Base-by-base conservation (phyloP, 2,113 vertebrate genomes). In the Brachypodius melanocephalos region DNA sequence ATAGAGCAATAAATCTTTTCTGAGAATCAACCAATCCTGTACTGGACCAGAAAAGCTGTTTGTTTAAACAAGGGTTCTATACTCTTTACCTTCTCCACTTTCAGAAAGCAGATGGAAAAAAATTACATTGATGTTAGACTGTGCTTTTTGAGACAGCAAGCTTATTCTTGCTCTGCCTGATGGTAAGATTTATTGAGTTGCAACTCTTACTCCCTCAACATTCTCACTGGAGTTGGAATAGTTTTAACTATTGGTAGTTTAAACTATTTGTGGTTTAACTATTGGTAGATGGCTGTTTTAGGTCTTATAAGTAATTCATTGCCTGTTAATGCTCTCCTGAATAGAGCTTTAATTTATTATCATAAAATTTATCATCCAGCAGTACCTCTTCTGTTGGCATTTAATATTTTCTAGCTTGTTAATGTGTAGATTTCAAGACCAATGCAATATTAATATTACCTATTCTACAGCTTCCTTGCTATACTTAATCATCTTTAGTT, bases 401-500 rank as follows among this genome's bases (percentile, higher is more conserved):
- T 79, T 82, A 81, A 46, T 91, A 85, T 86, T 88, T 75, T 94
- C 38, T 71, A n/a, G 5, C 59, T 93, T 92, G 71, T 48, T 90
- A 46, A 54, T 82, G 22, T 43, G 31, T 80, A 62, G 24, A 31
- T 76, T 88, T 69, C 38, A 66, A 73, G 67, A 83, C 52, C n/a
- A 65, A 51, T 81, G 48, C 34, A 68, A 38, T 77, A 52, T 84
- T 96, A 69, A 78, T 89, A 54, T 77, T 68, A 77, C 66, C 34
- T 78, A 45, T 85, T 75, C 40, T 63, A 82, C 67, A 75, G 18
- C 38, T 88, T 96, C 38, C 31, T 75, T 90, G 31, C 65, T 86
- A 29, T 66, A 57, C 48, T 88, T 89, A 52, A 89, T 96, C 69
- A 89, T 89, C 42, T 76, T 90, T 31, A 91, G 18, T 66, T 36